Evolutionary conservation across 2,888 invertebrate species (phyloP), one percentile per base, ranked within the genome.

Genomic region (Kuschelorhynchus macadamiae): DNA sequence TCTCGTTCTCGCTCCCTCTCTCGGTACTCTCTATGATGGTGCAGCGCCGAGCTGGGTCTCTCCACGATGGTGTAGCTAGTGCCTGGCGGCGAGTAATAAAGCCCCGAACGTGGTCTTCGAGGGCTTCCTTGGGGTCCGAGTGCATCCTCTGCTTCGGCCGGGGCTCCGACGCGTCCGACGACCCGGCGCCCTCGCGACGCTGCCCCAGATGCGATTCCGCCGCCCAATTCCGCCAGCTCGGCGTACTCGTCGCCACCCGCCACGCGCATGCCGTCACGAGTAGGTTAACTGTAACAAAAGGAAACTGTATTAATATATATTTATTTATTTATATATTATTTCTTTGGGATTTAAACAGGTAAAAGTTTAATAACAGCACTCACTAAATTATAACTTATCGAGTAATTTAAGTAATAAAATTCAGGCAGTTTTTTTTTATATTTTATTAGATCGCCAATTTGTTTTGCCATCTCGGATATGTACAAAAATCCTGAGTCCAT

Each of bases 11-110:
- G 76, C 25, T 76, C 71, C n/a, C 49, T 46, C 2, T 63, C 62
- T 18, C 57, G 63, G 21, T 69, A 67, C 49, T 69, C 67, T 18
- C 78, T 68, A 79, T 90, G 90, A 74, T 90, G 90, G 66, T 82
- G 82, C 81, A 83, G 79, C 49, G 90, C 90, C 76, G 90, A 90
- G 72, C 90, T 90, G 70, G 91, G 91, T 71, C 93, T 87, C 85
- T 94, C 94, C 79, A 94, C 91, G 83, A 94, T 94, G 79, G 94
- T 94, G 85, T 94, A 94, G 65, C 93, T 93, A 74, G 94, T 94
- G 71, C 94, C 94, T 21, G 94, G 94, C 63, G 94, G 94, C 72
- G 94, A 94, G 84, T 94, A 94, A 85, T 94, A 94, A 72, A 91
- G 86, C 72, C 92, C 90, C 73, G 92, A 88, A 49, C 90, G 64